Evolutionary conservation across 2,797 vertebrate species (phyloP).

Genomic region (Onychomys torridus): DNA sequence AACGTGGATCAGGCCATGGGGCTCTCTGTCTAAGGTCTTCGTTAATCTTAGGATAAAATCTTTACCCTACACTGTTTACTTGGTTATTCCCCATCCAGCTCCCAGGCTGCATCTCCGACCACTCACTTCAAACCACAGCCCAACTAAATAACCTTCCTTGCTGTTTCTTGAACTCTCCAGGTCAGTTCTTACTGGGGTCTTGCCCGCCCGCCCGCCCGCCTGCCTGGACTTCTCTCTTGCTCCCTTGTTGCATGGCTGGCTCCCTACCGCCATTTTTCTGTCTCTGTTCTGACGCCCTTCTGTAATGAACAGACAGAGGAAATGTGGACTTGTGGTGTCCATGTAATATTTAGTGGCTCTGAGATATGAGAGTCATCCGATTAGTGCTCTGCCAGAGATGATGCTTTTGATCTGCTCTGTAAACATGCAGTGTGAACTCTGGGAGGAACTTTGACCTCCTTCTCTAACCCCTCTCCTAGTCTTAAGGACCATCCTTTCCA

Average conservation of each 20-base stretch:
- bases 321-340: neutral
- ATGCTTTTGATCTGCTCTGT: neutral
- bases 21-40: neutral
- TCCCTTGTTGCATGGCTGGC: neutral
- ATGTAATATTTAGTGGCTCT: neutral
- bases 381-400: neutral
- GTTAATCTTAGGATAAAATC: neutral
- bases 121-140: neutral
- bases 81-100: neutral
- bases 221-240: neutral
- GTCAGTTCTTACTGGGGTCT: neutral
- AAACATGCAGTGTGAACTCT: neutral
- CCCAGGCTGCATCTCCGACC: neutral
- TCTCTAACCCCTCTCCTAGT: neutral
- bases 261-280: neutral
- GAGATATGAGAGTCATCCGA: neutral
- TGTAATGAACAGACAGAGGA: neutral
- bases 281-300: neutral
- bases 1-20: neutral
- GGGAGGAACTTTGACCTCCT: neutral
- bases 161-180: neutral
- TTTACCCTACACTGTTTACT: neutral
- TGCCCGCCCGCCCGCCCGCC: neutral
- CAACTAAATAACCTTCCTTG: neutral
- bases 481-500: neutral